Percentiles rank a stretch among this genome's conserved stretches.
These are phyloP conservation scores for Zaprionus davidi DNA, from an alignment of 1,140 invertebrate species.

Conservation along the genomic window DNA sequence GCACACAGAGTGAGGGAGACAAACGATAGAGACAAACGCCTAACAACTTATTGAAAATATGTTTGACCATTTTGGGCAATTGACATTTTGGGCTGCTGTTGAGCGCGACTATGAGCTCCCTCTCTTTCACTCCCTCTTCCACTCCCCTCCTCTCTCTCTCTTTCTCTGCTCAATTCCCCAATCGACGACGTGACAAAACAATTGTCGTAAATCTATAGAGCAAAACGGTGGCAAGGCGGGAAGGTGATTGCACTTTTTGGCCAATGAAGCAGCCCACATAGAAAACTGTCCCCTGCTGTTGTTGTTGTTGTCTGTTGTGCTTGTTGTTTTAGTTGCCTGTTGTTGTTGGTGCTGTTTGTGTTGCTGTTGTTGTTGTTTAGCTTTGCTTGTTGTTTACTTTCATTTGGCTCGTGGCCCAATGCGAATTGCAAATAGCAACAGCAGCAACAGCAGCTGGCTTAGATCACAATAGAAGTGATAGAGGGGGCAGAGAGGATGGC, in stretches of 20 bases:
- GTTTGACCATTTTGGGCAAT: conserved; percentile 77
- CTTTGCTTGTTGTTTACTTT: conserved; percentile 64
- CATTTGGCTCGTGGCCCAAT: conserved; percentile 70
- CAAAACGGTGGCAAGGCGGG: conserved; percentile 46
- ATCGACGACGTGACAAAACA: conserved; percentile 75
- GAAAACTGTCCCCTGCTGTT: conserved; percentile 42
- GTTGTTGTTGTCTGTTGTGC: not conserved
- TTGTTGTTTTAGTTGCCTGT: conserved; percentile 2
- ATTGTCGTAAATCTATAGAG: conserved; percentile 76
- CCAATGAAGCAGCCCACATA: conserved; percentile 50
- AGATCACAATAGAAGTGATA: conserved; percentile 4
- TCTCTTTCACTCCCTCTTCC: not conserved
- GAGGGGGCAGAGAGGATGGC: not conserved
- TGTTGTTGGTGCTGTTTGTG: conserved; percentile 23
- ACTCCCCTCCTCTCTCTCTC: not conserved
- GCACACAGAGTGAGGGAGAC: conserved; percentile 14
- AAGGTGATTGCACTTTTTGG: conserved; percentile 53
- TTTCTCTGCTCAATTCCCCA: conserved; percentile 6
- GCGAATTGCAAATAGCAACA: conserved; percentile 30
- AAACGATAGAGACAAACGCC: conserved; percentile 71
- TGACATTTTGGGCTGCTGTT: conserved; percentile 70
- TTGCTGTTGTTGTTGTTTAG: conserved; percentile 5
- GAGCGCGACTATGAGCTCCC: not conserved
- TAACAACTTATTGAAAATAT: conserved; percentile 80
- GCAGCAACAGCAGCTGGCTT: conserved; percentile 14